Conservation (phyloP, 53 echinoderm and acorn worm species). For the Paelopatides confundens region DNA sequence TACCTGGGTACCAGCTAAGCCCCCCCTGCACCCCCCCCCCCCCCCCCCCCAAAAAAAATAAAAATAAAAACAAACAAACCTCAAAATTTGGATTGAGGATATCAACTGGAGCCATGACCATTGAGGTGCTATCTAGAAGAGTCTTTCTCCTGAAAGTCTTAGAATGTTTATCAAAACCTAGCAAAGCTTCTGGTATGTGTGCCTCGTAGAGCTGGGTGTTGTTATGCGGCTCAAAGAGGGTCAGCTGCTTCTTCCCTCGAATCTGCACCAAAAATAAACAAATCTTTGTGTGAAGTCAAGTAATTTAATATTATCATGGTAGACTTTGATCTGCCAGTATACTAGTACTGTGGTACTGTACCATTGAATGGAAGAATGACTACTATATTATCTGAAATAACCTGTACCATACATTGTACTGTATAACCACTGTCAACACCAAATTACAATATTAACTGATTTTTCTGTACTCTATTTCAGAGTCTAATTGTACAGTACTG, state of each 20-base stretch:
- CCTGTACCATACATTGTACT: too few relatives aligned
- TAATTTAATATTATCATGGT: too few relatives aligned
- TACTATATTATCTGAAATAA: too few relatives aligned
- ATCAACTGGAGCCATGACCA: constrained; percentile 95
- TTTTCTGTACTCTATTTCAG: too few relatives aligned
- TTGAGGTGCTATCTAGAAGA: constrained; percentile 89
- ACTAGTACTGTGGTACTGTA: too few relatives aligned
- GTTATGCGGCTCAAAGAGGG: constrained; percentile 90
- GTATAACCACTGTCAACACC: too few relatives aligned
- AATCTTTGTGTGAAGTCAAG: too few relatives aligned
- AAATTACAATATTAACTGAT: too few relatives aligned
- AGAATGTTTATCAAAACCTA: constrained; percentile 69
- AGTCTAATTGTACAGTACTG: neutral
- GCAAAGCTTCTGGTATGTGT: constrained; percentile 89
- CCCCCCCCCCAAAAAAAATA: too few relatives aligned
- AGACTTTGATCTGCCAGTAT: too few relatives aligned
- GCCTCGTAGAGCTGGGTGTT: constrained; percentile 90
- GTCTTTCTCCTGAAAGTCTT: constrained; percentile 83
- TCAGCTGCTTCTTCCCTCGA: constrained; percentile 83
- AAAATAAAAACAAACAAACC: constrained; percentile 36
- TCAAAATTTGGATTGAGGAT: constrained; percentile 79
- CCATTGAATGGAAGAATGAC: too few relatives aligned
- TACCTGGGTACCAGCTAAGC: neutral
- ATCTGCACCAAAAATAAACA: constrained; percentile 52
- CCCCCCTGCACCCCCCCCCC: too few relatives aligned